Evolutionary conservation across 2,797 vertebrate species (phyloP).

Genomic region (Gymnodraco acuticeps): DNA sequence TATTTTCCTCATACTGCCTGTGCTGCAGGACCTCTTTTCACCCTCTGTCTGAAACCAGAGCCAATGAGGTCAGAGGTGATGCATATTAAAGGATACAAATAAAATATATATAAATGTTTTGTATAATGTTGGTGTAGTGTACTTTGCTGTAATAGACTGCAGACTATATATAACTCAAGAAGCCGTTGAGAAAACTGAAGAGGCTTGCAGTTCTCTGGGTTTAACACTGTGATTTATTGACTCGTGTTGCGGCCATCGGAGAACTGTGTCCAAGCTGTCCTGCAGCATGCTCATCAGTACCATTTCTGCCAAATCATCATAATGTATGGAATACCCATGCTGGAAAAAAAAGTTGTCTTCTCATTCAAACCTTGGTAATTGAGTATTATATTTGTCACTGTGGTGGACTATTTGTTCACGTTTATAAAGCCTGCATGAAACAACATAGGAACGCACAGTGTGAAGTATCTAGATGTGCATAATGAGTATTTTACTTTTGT

Average conservation of each 20-base stretch:
- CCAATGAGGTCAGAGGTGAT: background rate
- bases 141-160: background rate
- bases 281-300: background rate
- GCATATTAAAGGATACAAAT: background rate
- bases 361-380: too few relatives aligned
- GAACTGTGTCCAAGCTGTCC: conserved; percentile 14
- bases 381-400: too few relatives aligned
- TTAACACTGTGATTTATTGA: conserved; percentile 40
- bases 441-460: too few relatives aligned
- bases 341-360: background rate
- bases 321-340: background rate
- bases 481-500: too few relatives aligned
- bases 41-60: too few relatives aligned
- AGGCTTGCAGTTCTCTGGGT: background rate
- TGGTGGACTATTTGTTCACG: too few relatives aligned
- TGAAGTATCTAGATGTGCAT: too few relatives aligned
- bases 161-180: conserved; percentile 3
- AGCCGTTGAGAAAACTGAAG: background rate
- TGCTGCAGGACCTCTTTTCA: too few relatives aligned
- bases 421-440: too few relatives aligned
- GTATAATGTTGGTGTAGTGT: background rate
- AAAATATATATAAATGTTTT: background rate
- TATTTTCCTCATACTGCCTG: too few relatives aligned
- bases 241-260: conserved; percentile 26
- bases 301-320: conserved; percentile 5